Percentiles rank a stretch among this genome's conserved stretches.
Conservation (phyloP, 2,888 invertebrate species). For the Ormyrus nitidulus region DNA sequence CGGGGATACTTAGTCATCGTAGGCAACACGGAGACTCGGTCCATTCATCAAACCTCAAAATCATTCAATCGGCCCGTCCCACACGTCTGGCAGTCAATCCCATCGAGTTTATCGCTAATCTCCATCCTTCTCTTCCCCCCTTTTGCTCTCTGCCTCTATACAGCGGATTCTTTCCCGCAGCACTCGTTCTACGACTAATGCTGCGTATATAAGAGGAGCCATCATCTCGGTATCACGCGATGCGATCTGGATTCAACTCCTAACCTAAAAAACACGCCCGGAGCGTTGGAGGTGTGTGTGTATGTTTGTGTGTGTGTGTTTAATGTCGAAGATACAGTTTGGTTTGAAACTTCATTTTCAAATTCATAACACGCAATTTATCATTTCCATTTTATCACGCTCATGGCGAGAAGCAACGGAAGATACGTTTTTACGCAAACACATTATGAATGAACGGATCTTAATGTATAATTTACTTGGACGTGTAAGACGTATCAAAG, state of each 20-base stretch:
- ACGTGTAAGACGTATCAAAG: too few species aligned
- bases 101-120: conserved; percentile 1
- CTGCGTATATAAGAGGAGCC: not conserved
- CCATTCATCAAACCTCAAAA: conserved; percentile 42
- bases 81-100: conserved; percentile 5
- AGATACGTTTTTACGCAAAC: too few species aligned
- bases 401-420: too few species aligned
- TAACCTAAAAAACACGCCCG: conserved; percentile 2
- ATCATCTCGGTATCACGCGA: not conserved
- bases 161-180: not conserved
- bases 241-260: not conserved
- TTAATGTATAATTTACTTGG: too few species aligned
- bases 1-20: conserved; percentile 31
- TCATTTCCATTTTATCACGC: too few species aligned
- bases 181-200: not conserved
- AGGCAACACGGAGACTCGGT: too few species aligned
- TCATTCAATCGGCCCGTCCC: conserved; percentile 40
- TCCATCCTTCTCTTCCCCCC: not conserved
- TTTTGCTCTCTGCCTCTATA: not conserved
- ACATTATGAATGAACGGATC: too few species aligned
- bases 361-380: too few species aligned
- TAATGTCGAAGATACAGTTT: too few species aligned
- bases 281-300: too few species aligned
- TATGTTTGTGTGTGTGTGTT: too few species aligned
- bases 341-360: too few species aligned